Evolutionary conservation across 2,888 invertebrate genomes (phyloP), one percentile per base, ranked within the genome.

Genomic region (Rambutsinella grinnellia): DNA sequence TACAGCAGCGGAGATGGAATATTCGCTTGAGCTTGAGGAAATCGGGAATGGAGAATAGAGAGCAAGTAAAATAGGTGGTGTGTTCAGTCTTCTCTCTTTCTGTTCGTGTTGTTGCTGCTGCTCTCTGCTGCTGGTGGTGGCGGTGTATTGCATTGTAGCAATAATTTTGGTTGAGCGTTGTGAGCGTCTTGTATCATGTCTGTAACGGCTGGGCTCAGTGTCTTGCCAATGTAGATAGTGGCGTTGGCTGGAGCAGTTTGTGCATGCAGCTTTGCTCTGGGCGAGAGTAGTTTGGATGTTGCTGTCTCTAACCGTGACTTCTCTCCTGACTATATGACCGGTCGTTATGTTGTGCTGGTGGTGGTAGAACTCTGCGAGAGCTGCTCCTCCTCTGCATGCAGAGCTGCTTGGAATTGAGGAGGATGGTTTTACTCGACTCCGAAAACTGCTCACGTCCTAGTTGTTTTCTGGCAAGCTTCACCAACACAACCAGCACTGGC

Each of bases 381-480:
- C 51, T 51, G 21, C 17, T 6, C 51, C 51, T 21, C 17, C 21
- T 51, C 21, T 51, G 17, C 57, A 47, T 57, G 56, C 56, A 23
- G 26, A 26, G 56, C 56, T 24, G 67, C 21, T 24, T 26, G 17
- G 21, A 54, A 24, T 24, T 54, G 47, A n/a, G 24, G 46, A 54
- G 76, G 72, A 69, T 70, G 72, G 61, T 61, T n/a, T 66, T 76
- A 77, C 76, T 75, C 74, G 67, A 79, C 75, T 76, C 77, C 70
- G 76, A 77, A 79, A 77, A 79, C n/a, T 75, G 68, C 79, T 78
- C 79, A 72, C 81, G 81, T 81, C 83, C 83, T 83, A 83, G 81
- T 83, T 81, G 80, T 80, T 79, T 79, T 79, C 83, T 81, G 83
- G 83, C 83, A 83, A 81, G 80, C 82, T 76, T 62, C 76, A 70